Conservation (phyloP, 1,140 invertebrate genomes). For the Carposina sasakii region DNA sequence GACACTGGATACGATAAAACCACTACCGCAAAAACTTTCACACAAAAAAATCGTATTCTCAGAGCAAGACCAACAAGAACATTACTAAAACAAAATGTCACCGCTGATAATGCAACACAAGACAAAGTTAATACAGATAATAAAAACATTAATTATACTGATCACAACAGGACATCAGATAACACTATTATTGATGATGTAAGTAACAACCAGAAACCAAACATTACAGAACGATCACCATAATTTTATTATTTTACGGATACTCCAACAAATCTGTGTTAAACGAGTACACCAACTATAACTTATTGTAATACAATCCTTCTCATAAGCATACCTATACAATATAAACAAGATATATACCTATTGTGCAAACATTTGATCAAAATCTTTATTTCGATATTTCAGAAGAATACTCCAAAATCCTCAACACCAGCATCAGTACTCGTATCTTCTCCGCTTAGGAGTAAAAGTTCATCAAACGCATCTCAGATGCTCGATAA, state of each 20-base stretch:
- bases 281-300: too few relatives aligned
- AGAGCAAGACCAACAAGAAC: constrained; percentile 8
- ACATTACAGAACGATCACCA: neutral
- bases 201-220: neutral
- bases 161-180: neutral
- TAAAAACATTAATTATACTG: constrained; percentile 29
- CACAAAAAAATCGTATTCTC: constrained; percentile 12
- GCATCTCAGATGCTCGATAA: too few relatives aligned
- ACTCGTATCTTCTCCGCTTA: too few relatives aligned
- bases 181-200: neutral
- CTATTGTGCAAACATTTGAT: too few relatives aligned
- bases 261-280: too few relatives aligned
- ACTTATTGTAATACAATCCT: too few relatives aligned
- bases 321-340: too few relatives aligned
- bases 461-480: too few relatives aligned
- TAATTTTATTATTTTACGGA: neutral
- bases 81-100: constrained; percentile 24
- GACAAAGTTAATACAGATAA: constrained; percentile 19
- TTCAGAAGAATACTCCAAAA: constrained; percentile 33
- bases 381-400: constrained; percentile 14
- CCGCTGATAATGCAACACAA: constrained; percentile 28
- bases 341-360: too few relatives aligned
- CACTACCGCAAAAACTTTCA: constrained; percentile 9
- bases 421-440: constrained; percentile 7
- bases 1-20: neutral